A percentile compares a stretch with the other conserved stretches of the same genome.
Evolutionary conservation across 64 coral and sea anemone genomes (phyloP).

Genomic region (Pachyseris speciosa): DNA sequence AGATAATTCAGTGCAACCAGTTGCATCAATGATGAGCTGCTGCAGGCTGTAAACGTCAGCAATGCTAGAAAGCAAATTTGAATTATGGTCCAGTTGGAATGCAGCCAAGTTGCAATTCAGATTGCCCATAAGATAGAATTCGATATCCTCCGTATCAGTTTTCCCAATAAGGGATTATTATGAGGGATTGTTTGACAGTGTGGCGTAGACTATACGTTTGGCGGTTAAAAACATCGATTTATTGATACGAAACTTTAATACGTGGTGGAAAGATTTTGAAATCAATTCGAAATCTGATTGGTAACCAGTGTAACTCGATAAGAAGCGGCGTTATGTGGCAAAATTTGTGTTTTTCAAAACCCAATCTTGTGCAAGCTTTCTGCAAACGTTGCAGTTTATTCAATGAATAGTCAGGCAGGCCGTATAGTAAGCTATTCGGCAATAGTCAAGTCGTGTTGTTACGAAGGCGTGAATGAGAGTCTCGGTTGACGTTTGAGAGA

Average conservation of each 20-base stretch:
- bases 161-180: neutral
- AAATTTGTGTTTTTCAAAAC: neutral
- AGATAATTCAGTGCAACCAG: neutral
- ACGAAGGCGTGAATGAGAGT: neutral
- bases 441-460: neutral
- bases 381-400: neutral
- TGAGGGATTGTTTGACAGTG: no score
- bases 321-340: neutral
- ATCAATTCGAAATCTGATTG: neutral
- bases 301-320: neutral
- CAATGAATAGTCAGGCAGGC: neutral
- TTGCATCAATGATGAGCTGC: conserved; percentile 31
- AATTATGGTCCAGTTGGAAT: conserved; percentile 3
- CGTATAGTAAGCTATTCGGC: neutral
- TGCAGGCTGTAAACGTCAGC: conserved; percentile 16
- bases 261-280: neutral
- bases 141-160: conserved; percentile 60
- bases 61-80: conserved; percentile 29
- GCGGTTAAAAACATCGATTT: no score
- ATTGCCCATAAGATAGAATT: conserved; percentile 63
- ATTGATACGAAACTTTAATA: no score
- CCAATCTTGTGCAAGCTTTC: neutral
- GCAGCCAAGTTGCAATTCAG: conserved; percentile 52
- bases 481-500: neutral
- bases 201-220: no score